A percentile compares a stretch with the other conserved stretches of the same genome.
Conservation (phyloP, 2,797 vertebrate species). For the Protonibea diacanthus region DNA sequence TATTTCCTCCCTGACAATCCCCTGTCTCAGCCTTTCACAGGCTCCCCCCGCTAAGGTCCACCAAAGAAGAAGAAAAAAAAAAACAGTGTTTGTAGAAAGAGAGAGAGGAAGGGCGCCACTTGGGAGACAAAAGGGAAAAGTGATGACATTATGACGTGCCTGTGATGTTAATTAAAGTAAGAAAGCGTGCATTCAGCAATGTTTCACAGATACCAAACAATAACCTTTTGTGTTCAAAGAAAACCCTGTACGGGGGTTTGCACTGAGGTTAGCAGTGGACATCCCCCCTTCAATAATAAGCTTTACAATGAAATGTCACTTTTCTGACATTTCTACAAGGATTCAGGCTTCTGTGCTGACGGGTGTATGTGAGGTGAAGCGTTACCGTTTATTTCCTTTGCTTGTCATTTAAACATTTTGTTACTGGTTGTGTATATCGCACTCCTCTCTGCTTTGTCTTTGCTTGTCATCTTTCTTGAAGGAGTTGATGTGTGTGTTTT, state of each 20-base stretch:
- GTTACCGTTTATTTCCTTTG: slow-evolving; percentile 40
- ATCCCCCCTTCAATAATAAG: slow-evolving; percentile 18
- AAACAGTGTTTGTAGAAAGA: slow-evolving; percentile 22
- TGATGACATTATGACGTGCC: slow-evolving; percentile 87
- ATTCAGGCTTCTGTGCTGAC: slow-evolving; percentile 27
- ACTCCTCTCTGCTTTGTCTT: slow-evolving; percentile 53
- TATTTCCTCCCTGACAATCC: slow-evolving; percentile 85
- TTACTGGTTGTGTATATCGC: slow-evolving; percentile 52
- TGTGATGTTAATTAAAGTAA: slow-evolving; percentile 92
- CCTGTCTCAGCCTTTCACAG: slow-evolving; percentile 77
- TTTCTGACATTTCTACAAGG: slow-evolving; percentile 27
- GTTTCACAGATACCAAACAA: slow-evolving; percentile 52
- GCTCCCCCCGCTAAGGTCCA: slow-evolving; percentile 50
- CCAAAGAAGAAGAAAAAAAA: slow-evolving; percentile 10
- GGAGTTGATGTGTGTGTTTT: slow-evolving; percentile 34
- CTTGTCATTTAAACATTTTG: slow-evolving; percentile 62
- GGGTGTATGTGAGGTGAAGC: slow-evolving; percentile 50
- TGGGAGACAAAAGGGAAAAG: slow-evolving; percentile 75
- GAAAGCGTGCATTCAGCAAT: slow-evolving; percentile 87
- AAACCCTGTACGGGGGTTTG: slow-evolving; percentile 24
- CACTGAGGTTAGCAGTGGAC: slow-evolving; percentile 29
- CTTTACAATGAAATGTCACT: slow-evolving; percentile 60
- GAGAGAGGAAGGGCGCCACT: slow-evolving; percentile 81
- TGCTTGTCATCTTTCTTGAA: slow-evolving; percentile 61
- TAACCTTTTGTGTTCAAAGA: slow-evolving; percentile 52